Base-by-base conservation (phyloP, 35 echinoderm and acorn worm genomes). In the Nesometra sesokonis region DNA sequence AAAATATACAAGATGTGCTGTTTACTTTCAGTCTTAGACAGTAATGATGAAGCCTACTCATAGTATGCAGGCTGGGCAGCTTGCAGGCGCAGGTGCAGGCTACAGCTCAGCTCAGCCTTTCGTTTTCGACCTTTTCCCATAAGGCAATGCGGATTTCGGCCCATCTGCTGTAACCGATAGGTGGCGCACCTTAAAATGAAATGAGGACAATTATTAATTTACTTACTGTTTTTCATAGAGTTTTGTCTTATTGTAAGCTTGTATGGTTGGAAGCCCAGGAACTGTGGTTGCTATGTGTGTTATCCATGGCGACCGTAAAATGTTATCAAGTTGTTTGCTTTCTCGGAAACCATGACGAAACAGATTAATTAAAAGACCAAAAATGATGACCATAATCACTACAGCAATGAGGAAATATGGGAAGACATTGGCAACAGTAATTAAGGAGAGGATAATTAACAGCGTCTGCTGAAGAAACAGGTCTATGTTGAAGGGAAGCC, bases 11-110 rank as follows among this genome's bases (percentile, higher is more conserved):
- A n/a, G n/a, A n/a, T n/a, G n/a, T n/a, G n/a, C n/a, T n/a, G n/a
- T n/a, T n/a, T n/a, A n/a, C n/a, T n/a, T n/a, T n/a, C n/a, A n/a
- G n/a, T n/a, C n/a, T n/a, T n/a, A n/a, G n/a, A n/a, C n/a, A n/a
- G n/a, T n/a, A n/a, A n/a, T n/a, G n/a, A n/a, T n/a, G n/a, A n/a
- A n/a, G n/a, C n/a, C n/a, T n/a, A n/a, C n/a, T n/a, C n/a, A n/a
- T n/a, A n/a, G n/a, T n/a, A n/a, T n/a, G n/a, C n/a, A n/a, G n/a
- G n/a, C n/a, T n/a, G 87, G 29, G 91, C 95, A 1, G 85, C 92
- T 30, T 84, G 88, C 47, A 97, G 77, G 77, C 89, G 91, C 30
- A 93, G 84, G 17, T 93, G 78, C 39, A 97, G 93, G 86, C 93
- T 97, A 37, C 93, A 92, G n/a, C n/a, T n/a, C n/a, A n/a, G n/a